Conservation (phyloP, 2,113 vertebrate species). For the zebrafish (Danio rerio) region DNA sequence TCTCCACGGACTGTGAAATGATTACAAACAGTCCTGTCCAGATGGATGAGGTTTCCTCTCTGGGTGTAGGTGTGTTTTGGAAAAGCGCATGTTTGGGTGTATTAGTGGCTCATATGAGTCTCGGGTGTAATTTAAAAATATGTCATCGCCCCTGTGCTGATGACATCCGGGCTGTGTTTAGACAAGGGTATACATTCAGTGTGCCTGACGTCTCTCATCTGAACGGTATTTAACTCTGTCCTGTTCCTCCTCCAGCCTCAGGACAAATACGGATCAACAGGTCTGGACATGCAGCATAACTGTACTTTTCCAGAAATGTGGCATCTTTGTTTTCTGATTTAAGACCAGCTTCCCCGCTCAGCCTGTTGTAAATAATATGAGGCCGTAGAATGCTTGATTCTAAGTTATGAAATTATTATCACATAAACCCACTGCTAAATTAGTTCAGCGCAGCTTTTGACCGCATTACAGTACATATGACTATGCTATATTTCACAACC, state of each 20-base stretch:
- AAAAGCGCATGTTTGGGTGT: neutral
- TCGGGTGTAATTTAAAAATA: constrained; percentile 4
- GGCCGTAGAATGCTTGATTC: no score
- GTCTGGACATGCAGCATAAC: constrained; percentile 37
- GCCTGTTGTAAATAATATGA: no score
- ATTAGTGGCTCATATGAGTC: constrained; percentile 1
- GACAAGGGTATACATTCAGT: constrained; percentile 47
- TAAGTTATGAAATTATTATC: no score
- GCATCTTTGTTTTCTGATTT: neutral
- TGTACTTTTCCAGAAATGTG: neutral
- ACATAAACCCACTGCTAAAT: no score
- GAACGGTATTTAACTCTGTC: no score
- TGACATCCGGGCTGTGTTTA: constrained; percentile 35
- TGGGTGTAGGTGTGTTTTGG: constrained; percentile 30
- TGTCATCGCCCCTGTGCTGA: constrained; percentile 44
- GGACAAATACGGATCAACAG: constrained; percentile 38
- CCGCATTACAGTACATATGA: no score
- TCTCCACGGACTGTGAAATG: neutral
- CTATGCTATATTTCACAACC: no score
- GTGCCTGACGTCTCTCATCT: constrained; percentile 37
- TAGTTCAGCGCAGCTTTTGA: no score
- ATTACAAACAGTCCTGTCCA: neutral
- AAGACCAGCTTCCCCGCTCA: no score
- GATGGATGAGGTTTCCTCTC: constrained; percentile 8
- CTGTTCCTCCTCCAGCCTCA: constrained; percentile 42